Conservation (phyloP, 2,888 invertebrate genomes). For the Thyatira batis region DNA sequence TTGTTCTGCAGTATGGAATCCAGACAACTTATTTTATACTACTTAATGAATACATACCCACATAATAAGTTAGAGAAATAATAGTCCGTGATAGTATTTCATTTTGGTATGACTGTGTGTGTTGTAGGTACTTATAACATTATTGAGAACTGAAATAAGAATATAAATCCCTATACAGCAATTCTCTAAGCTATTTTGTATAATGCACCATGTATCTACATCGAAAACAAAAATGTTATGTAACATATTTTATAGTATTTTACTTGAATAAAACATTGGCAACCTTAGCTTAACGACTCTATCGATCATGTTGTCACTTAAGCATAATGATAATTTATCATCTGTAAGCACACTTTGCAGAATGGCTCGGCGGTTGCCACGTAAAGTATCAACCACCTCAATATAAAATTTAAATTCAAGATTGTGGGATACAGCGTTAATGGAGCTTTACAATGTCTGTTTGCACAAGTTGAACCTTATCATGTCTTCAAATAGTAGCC, state of each 20-base stretch:
- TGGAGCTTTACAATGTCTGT: constrained; percentile 14
- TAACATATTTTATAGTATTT: constrained; percentile 15
- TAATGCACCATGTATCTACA: too few relatives aligned
- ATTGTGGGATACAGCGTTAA: constrained; percentile 31
- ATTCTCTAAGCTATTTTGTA: too few relatives aligned
- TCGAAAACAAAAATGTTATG: not conserved
- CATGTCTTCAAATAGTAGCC: not conserved
- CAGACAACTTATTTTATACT: too few relatives aligned
- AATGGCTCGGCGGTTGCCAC: constrained; percentile 31
- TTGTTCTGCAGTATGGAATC: too few relatives aligned
- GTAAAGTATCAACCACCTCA: constrained; percentile 38
- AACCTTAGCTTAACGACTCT: constrained; percentile 44
- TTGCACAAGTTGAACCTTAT: constrained; percentile 9
- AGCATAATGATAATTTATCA: constrained; percentile 60
- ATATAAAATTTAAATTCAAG: constrained; percentile 40
- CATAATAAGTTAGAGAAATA: too few relatives aligned
- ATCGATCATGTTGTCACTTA: constrained; percentile 54
- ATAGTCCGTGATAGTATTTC: too few relatives aligned
- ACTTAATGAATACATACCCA: too few relatives aligned
- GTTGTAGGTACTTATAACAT: too few relatives aligned
- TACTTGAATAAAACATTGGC: constrained; percentile 25
- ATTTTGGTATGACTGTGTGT: too few relatives aligned
- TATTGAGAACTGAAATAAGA: too few relatives aligned
- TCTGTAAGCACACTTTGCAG: constrained; percentile 46
- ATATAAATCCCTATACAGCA: too few relatives aligned